A percentile compares a stretch with the other conserved stretches of the same genome.
Conservation (phyloP, 2,888 invertebrate genomes). For the Phragmatobia fuliginosa region DNA sequence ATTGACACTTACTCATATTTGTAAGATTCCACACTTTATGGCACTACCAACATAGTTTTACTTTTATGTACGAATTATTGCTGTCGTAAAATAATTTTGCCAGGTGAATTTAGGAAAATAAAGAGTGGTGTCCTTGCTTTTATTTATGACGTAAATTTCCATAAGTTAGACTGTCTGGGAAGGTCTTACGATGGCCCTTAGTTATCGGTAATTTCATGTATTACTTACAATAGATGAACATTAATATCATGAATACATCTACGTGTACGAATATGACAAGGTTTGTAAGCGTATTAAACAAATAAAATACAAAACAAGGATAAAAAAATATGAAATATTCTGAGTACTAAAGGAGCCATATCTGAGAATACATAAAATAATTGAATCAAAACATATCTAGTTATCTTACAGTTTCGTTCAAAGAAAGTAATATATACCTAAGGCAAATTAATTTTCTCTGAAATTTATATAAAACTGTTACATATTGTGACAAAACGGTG, state of each 20-base stretch:
- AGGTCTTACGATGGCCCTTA: too few relatives aligned
- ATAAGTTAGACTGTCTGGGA: too few relatives aligned
- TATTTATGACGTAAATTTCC: too few relatives aligned
- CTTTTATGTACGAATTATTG: neutral
- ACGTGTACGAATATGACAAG: too few relatives aligned
- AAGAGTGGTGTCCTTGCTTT: too few relatives aligned
- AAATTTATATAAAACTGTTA: neutral
- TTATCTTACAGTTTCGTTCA: neutral
- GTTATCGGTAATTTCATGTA: too few relatives aligned
- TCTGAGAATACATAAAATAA: neutral
- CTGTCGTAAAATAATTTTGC: too few relatives aligned
- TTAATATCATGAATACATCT: neutral
- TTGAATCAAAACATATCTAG: conserved; percentile 5
- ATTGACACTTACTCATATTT: conserved; percentile 16
- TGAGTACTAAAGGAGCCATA: neutral
- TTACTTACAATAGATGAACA: too few relatives aligned
- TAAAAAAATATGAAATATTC: neutral
- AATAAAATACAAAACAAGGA: neutral
- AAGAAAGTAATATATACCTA: neutral
- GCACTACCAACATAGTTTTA: conserved; percentile 1
- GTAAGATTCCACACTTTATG: conserved; percentile 1
- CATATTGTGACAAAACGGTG: neutral
- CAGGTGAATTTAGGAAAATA: too few relatives aligned
- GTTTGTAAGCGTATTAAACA: neutral
- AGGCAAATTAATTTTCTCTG: neutral